Percentiles rank a stretch among this genome's conserved stretches.
Conservation (phyloP, 2,113 vertebrate genomes). For the Ageneiosus marmoratus region DNA sequence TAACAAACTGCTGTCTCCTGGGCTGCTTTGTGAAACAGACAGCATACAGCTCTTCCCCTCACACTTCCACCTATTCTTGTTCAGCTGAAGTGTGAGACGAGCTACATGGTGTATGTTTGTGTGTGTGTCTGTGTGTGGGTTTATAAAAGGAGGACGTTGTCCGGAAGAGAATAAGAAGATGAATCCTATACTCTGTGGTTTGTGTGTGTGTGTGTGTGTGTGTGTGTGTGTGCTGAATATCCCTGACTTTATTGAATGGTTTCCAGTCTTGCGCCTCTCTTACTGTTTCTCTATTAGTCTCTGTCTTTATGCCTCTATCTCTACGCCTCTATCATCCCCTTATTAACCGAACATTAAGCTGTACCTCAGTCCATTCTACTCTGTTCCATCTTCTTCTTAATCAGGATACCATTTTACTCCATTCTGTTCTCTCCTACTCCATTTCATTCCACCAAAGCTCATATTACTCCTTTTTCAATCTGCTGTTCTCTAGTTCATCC, state of each 20-base stretch:
- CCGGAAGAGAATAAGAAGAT: not conserved
- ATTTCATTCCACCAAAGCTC: not conserved
- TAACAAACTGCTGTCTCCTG: conserved; percentile 35
- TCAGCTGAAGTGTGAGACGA: not conserved
- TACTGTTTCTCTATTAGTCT: conserved; percentile 11
- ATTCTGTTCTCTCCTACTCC: not conserved
- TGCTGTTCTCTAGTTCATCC: not conserved
- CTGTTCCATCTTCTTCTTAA: not conserved
- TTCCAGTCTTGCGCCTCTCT: conserved; percentile 4
- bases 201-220: conserved; percentile 21
- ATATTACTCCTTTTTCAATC: not conserved
- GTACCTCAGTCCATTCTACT: not conserved
- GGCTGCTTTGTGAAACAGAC: conserved; percentile 13
- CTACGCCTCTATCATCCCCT: not conserved
- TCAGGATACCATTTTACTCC: too few relatives aligned
- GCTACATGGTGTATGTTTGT: conserved; percentile 42
- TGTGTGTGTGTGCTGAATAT: conserved; percentile 22
- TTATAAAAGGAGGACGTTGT: conserved; percentile 27
- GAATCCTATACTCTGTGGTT: not conserved
- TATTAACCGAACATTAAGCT: not conserved
- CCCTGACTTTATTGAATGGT: not conserved
- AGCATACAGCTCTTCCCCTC: conserved; percentile 27
- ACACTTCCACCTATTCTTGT: conserved; percentile 53
- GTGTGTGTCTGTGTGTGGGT: conserved; percentile 13
- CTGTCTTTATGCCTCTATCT: not conserved